phyloP scores from a whole-genome alignment of 2,888 invertebrate genomes.

The Pristionchus maxplancki region DNA sequence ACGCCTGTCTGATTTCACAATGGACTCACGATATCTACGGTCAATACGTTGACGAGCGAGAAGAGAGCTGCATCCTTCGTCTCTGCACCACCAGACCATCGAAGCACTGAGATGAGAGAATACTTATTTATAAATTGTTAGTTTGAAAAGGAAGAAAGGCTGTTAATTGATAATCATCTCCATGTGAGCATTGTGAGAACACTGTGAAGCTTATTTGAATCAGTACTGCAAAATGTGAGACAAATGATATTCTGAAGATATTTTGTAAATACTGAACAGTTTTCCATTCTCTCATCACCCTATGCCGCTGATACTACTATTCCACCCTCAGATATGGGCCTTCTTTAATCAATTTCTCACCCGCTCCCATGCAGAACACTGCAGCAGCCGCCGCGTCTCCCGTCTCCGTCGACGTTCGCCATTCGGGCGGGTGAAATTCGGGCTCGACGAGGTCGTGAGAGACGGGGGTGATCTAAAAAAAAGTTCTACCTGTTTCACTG shows the following conservation, averaged over 20 bases:
- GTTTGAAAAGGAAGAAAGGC: too few species aligned
- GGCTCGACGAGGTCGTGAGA: conserved; percentile 54
- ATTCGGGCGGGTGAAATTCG: conserved; percentile 65
- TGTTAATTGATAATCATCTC: too few species aligned
- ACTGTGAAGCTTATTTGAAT: too few species aligned
- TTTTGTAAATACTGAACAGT: too few species aligned
- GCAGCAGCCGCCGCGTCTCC: conserved; percentile 64
- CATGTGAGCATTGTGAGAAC: too few species aligned
- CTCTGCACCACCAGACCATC: conserved; percentile 66
- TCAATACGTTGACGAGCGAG: conserved; percentile 75
- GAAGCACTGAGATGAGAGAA: conserved; percentile 55
- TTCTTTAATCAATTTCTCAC: conserved; percentile 19
- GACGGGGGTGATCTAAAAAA: conserved; percentile 62
- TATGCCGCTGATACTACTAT: too few species aligned
- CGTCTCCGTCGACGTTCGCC: conserved; percentile 60
- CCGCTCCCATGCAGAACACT: conserved; percentile 67
- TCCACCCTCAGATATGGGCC: too few species aligned
- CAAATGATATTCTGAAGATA: too few species aligned
- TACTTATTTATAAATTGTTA: not conserved
- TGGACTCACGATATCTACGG: conserved; percentile 65
- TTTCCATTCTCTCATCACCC: too few species aligned
- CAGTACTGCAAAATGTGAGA: too few species aligned
- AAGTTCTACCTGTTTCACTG: too few species aligned
- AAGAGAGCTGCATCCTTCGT: conserved; percentile 71
- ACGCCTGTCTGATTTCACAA: not conserved